Evolutionary conservation across 2,888 invertebrate genomes (phyloP), one percentile per base, ranked within the genome.

Genomic region (Hemistola chrysoprasaria): DNA sequence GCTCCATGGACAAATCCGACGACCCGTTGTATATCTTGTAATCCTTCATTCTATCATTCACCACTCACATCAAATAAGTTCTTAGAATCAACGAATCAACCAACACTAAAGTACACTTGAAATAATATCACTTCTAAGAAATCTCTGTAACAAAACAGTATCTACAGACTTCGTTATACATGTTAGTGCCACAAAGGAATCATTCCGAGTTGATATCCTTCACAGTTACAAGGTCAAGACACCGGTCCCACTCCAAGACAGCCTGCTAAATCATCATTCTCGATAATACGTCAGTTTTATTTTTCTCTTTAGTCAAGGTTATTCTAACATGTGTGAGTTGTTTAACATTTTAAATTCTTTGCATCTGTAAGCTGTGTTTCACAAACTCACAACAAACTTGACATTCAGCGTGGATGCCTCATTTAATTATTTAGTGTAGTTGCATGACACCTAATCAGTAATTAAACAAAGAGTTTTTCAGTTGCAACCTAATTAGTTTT

Each of bases 151-250:
- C 40, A 40, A 47, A 43, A 48, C 28, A 47, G 40, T 42, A 28
- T 35, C 23, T 38, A 49, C 41, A 42, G 47, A 27, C 40, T 48
- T 28, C 20, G 24, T 39, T 28, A 33, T 44, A 28, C 53, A 59
- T 56, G 60, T 62, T 60, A 60, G 62, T 58, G 64, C 63, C 67
- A 62, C 65, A 65, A 73, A 78, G 71, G 74, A 78, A 79, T 64
- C 65, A 59, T 73, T 71, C n/a, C 65, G 64, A 76, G 65, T 71
- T 59, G 73, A 63, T 77, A 77, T 81, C 82, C 84, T 84, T 83
- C 81, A 80, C 75, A 76, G 71, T 77, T 75, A 80, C 78, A 80
- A 82, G 78, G 76, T 80, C 67, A 59, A 59, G 55, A 62, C 61
- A 75, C 73, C 65, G 64, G 65, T 50, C 32, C 46, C 8, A 9